phyloP scores from a whole-genome alignment of 2,888 invertebrate species.

The Drosophila algonquin region DNA sequence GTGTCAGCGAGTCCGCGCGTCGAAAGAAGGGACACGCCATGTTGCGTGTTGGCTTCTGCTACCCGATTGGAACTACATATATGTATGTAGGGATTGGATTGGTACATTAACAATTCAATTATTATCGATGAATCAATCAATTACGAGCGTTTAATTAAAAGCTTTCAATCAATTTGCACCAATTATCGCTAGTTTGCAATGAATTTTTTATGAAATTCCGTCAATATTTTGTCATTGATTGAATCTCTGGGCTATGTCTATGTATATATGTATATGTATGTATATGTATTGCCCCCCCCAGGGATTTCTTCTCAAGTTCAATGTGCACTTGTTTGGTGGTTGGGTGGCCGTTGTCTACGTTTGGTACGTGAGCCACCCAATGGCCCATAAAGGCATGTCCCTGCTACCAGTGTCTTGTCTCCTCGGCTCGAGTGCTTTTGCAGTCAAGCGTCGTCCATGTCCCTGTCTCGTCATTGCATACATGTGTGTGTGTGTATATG shows the following conservation, averaged over 20 bases:
- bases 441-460: conserved; percentile 29
- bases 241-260: conserved; percentile 5
- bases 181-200: background rate
- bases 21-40: conserved; percentile 84
- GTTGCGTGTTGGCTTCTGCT: conserved; percentile 52
- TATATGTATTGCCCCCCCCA: background rate
- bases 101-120: conserved; percentile 24
- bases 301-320: conserved; percentile 65
- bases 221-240: conserved; percentile 24
- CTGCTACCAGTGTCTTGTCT: conserved; percentile 19
- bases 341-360: conserved; percentile 8
- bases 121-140: conserved; percentile 17
- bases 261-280: background rate
- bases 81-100: background rate
- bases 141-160: background rate
- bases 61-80: background rate
- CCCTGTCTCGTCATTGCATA: conserved; percentile 31
- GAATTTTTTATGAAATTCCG: conserved; percentile 6
- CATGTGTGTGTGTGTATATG: conserved; percentile 19
- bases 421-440: conserved; percentile 43
- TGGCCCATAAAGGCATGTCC: conserved; percentile 48
- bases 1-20: conserved; percentile 81
- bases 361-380: conserved; percentile 47
- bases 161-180: background rate
- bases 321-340: conserved; percentile 59